These are phyloP conservation scores for Pseudococcus jackbeardsleyi DNA, from an alignment of 2,888 invertebrate species.

Conservation along the genomic window DNA sequence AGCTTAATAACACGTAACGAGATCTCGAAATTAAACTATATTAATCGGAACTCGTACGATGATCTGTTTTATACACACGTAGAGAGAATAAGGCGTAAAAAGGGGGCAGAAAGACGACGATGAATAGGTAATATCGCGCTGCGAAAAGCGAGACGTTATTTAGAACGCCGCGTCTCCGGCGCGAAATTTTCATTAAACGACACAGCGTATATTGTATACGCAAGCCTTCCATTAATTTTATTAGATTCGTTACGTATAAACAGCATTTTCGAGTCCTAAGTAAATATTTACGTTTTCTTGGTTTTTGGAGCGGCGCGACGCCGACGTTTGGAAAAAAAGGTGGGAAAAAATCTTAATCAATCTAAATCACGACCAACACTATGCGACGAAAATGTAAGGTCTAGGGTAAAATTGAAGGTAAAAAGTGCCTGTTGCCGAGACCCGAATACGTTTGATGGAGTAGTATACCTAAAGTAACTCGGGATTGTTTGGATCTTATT, in stretches of 20 bases:
- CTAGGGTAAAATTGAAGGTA: slow-evolving; percentile 11
- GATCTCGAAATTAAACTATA: slow-evolving; percentile 32
- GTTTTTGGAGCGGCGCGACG: slow-evolving; percentile 5
- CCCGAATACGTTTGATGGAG: neutral
- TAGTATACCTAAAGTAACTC: neutral
- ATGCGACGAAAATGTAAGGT: neutral
- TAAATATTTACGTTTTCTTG: slow-evolving; percentile 43
- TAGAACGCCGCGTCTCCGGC: neutral
- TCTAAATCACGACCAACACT: slow-evolving; percentile 7
- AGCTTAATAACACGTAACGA: slow-evolving; percentile 28
- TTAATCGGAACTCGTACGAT: slow-evolving; percentile 2
- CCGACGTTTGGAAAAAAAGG: neutral
- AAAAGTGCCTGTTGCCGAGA: slow-evolving; percentile 22
- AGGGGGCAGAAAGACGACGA: neutral
- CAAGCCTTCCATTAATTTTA: slow-evolving; percentile 36
- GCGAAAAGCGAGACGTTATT: slow-evolving; percentile 38
- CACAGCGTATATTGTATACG: neutral
- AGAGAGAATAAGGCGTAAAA: neutral
- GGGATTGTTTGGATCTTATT: too few species aligned
- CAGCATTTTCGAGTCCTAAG: slow-evolving; percentile 34
- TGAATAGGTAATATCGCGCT: slow-evolving; percentile 23
- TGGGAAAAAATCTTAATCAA: slow-evolving; percentile 29
- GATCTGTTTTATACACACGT: slow-evolving; percentile 11
- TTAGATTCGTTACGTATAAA: slow-evolving; percentile 28
- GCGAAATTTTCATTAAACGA: slow-evolving; percentile 25